These are phyloP conservation scores for Rhabdomys dilectus DNA, from an alignment of 2,113 vertebrate genomes.

Conservation along the genomic window DNA sequence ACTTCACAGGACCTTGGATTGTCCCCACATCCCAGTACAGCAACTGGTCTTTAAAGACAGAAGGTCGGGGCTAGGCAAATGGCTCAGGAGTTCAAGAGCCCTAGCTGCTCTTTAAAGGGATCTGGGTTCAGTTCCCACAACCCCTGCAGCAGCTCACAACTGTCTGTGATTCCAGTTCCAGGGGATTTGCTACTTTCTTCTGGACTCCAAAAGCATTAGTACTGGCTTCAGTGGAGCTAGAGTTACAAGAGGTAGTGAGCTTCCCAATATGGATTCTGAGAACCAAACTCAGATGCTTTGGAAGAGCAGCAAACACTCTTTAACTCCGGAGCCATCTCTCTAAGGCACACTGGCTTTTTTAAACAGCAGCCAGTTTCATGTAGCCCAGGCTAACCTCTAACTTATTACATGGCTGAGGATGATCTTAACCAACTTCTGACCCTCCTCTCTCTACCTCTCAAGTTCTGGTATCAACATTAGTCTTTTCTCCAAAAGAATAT, in stretches of 20 bases:
- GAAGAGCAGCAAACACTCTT: neutral
- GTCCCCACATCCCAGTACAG: too few relatives aligned
- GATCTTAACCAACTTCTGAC: neutral
- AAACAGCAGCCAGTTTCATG: neutral
- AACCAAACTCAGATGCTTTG: neutral
- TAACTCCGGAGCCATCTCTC: neutral
- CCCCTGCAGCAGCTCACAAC: too few relatives aligned
- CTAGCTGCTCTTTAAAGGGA: too few relatives aligned
- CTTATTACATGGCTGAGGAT: neutral
- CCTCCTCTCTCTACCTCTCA: neutral
- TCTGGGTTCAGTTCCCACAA: too few relatives aligned
- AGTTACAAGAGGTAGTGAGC: neutral
- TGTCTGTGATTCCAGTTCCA: too few relatives aligned
- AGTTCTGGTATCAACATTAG: neutral
- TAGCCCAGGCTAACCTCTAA: neutral
- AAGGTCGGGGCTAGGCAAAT: too few relatives aligned
- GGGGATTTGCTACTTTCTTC: too few relatives aligned
- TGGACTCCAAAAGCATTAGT: too few relatives aligned
- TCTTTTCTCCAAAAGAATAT: neutral
- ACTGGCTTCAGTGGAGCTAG: neutral
- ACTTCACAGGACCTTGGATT: too few relatives aligned
- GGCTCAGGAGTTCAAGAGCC: too few relatives aligned
- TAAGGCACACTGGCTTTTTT: neutral
- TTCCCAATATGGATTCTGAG: neutral
- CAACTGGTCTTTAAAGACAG: too few relatives aligned